Conservation (phyloP, 2,888 invertebrate genomes). For the Himalopsyche anomala region DNA sequence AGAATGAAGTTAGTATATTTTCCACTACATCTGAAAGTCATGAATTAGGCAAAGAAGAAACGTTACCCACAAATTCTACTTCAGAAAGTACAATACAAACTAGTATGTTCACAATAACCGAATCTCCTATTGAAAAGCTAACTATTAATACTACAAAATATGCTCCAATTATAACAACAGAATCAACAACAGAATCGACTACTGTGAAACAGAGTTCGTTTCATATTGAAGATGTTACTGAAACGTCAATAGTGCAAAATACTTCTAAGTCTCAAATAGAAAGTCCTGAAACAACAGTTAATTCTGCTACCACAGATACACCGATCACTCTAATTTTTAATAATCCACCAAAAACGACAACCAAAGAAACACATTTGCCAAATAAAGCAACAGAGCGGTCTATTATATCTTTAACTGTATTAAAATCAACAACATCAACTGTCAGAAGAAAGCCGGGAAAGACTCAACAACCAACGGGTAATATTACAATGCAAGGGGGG, state of each 20-base stretch:
- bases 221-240: slow-evolving; percentile 67
- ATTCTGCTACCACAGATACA: slow-evolving; percentile 64
- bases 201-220: slow-evolving; percentile 66
- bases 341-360: slow-evolving; percentile 57
- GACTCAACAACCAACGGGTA: slow-evolving; percentile 48
- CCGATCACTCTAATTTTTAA: slow-evolving; percentile 61
- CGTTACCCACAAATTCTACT: not conserved
- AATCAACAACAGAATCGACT: slow-evolving; percentile 61
- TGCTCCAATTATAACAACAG: slow-evolving; percentile 63
- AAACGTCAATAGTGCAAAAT: slow-evolving; percentile 23
- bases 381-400: slow-evolving; percentile 63
- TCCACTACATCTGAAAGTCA: slow-evolving; percentile 47
- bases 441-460: slow-evolving; percentile 61
- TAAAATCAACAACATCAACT: slow-evolving; percentile 66
- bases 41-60: slow-evolving; percentile 41
- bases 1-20: not conserved
- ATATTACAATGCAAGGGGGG: slow-evolving; percentile 16
- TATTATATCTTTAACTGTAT: slow-evolving; percentile 63
- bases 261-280: slow-evolving; percentile 63
- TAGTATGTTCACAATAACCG: slow-evolving; percentile 12
- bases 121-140: not conserved
- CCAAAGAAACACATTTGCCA: slow-evolving; percentile 64
- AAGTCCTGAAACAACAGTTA: slow-evolving; percentile 58
- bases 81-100: not conserved
- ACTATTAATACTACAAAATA: slow-evolving; percentile 47